Conservation (phyloP, 2,888 invertebrate genomes). For the Microctonus hyperodae region DNA sequence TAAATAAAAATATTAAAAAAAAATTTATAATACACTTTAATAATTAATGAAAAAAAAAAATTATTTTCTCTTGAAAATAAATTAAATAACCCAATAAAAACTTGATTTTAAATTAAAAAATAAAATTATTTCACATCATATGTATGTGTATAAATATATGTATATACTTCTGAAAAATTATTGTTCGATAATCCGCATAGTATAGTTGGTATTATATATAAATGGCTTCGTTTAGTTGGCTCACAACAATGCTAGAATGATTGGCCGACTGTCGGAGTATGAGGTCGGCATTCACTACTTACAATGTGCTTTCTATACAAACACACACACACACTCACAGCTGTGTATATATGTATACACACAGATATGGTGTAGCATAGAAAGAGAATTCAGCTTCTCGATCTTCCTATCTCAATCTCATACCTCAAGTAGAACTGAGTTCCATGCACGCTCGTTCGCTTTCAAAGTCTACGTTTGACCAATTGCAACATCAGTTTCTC, state of each 20-base stretch:
- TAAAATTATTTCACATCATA: too few relatives aligned
- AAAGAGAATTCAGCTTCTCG: conserved; percentile 22
- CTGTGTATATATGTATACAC: not conserved
- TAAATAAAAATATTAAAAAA: too few relatives aligned
- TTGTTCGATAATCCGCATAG: conserved; percentile 48
- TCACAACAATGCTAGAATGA: conserved; percentile 56
- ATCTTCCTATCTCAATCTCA: conserved; percentile 24
- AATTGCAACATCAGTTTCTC: conserved; percentile 21
- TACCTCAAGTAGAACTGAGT: conserved; percentile 29
- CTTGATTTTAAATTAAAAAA: too few relatives aligned
- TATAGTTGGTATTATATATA: conserved; percentile 42
- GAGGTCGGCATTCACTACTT: conserved; percentile 50
- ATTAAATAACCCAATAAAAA: too few relatives aligned
- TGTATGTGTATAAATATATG: conserved; percentile 16
- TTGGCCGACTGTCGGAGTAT: conserved; percentile 53
- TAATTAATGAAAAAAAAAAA: too few relatives aligned
- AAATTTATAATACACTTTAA: too few relatives aligned
- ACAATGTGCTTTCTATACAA: conserved; percentile 43
- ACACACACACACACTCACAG: not conserved
- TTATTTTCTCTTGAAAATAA: too few relatives aligned
- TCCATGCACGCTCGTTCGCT: conserved; percentile 31
- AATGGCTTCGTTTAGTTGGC: conserved; percentile 41
- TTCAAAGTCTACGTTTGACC: conserved; percentile 23
- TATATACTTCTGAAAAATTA: conserved; percentile 37
- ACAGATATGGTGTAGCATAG: not conserved